These are phyloP conservation scores for Fundulus diaphanus DNA, from an alignment of 2,797 vertebrate species.

Conservation along the genomic window DNA sequence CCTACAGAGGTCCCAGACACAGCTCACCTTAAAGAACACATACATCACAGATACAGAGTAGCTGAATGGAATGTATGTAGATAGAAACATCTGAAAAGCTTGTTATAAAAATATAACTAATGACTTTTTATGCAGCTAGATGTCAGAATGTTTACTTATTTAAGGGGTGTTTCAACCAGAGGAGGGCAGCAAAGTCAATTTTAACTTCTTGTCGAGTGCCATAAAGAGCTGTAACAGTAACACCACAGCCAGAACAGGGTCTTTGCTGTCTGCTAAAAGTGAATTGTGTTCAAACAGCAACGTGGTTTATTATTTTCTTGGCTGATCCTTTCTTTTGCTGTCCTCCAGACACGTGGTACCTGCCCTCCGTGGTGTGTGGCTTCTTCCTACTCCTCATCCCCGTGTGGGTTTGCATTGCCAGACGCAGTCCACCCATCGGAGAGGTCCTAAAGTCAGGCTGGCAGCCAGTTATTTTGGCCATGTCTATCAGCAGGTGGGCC, in stretches of 20 bases:
- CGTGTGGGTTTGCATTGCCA: conserved; percentile 81
- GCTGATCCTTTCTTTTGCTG: background rate
- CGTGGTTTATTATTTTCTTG: background rate
- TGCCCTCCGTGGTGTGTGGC: conserved; percentile 78
- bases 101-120: background rate
- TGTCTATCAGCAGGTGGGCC: conserved; percentile 90
- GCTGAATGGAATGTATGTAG: background rate
- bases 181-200: conserved; percentile 47
- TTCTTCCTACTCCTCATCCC: conserved; percentile 83
- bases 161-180: conserved; percentile 26
- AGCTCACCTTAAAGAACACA: background rate
- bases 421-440: conserved; percentile 75
- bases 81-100: background rate
- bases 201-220: background rate
- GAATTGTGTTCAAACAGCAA: background rate
- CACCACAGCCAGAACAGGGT: background rate
- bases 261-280: background rate
- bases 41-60: background rate
- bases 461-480: conserved; percentile 89
- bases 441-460: conserved; percentile 87
- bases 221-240: background rate
- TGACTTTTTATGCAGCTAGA: background rate
- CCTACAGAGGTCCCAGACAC: conserved; percentile 80
- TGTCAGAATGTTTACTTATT: background rate
- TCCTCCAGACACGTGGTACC: conserved; percentile 79